phyloP scores from a whole-genome alignment of 30 jellyfish, hydroid and myxozoan genomes.

The Catostylus mosaicus region DNA sequence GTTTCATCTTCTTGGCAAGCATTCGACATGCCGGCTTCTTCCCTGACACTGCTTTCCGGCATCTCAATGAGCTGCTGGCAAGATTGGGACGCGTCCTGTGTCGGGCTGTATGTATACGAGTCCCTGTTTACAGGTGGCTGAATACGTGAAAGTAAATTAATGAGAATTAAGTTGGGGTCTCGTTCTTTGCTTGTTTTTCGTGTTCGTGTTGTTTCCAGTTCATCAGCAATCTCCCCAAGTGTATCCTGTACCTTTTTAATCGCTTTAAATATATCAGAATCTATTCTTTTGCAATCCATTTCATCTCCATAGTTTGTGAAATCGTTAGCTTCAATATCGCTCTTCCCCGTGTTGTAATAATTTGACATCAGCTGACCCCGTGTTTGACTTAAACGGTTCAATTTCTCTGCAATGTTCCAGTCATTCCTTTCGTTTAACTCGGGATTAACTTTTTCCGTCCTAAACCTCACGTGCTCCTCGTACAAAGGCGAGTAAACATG shows the following conservation, averaged over 20 bases:
- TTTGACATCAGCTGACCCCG: conserved; percentile 47
- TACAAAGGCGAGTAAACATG: conserved; percentile 66
- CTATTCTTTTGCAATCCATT: conserved; percentile 20
- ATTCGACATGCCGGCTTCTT: neutral
- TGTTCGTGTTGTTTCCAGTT: conserved; percentile 58
- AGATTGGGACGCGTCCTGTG: conserved; percentile 43
- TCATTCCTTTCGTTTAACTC: conserved; percentile 11
- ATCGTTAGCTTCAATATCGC: conserved; percentile 27
- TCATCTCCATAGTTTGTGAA: conserved; percentile 11
- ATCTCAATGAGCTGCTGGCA: conserved; percentile 9
- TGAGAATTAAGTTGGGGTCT: conserved; percentile 82
- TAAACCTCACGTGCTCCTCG: conserved; percentile 30
- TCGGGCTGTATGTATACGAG: conserved; percentile 52
- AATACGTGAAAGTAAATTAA: conserved; percentile 75
- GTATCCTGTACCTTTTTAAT: conserved; percentile 85
- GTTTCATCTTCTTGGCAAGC: neutral
- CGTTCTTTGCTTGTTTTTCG: conserved; percentile 56
- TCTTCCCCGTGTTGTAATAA: neutral
- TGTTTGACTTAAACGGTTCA: conserved; percentile 59
- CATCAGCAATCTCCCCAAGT: conserved; percentile 78
- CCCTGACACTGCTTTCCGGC: conserved; percentile 4
- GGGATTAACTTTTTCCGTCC: conserved; percentile 1
- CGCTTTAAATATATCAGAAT: conserved; percentile 45
- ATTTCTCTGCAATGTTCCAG: conserved; percentile 45
- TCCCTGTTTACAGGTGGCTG: conserved; percentile 85